Base-by-base conservation (phyloP, 53 echinoderm and acorn worm species). In the Astropecten irregularis region DNA sequence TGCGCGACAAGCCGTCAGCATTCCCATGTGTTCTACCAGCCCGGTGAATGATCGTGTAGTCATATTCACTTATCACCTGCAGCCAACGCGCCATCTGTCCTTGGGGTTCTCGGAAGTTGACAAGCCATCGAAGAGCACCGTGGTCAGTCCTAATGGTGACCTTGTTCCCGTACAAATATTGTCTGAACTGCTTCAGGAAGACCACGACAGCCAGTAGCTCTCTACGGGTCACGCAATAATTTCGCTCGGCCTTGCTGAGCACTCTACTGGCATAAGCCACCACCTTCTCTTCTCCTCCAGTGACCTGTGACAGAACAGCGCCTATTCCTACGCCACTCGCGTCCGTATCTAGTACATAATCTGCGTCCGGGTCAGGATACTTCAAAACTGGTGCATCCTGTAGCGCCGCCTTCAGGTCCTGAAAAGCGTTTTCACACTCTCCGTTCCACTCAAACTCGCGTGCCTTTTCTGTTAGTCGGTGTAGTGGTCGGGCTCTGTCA, bases 1-100 rank as follows among this genome's bases (percentile, higher is more conserved):
- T 60, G 19, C 81, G 20, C 11, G 81, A 81, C 27, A 81, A 44
- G 16, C 59, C 81, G 20, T 81, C 81, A 3, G 81, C 81, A 42
- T 81, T 63, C 5, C 42, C 64, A 46, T 81, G 61, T 9, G 31
- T 20, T 6, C 64, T 19, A 36, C 81, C 81, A 35, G 81, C 40
- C 25, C 69, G 13, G 42, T 69, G 69, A 11, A 68, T 27, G 21
- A 68, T 42, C 9, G 40, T 68, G 46, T 3, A 42, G 42, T 68
- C 68, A 68, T 40, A 44, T 18, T 54, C 54, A 21, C 54, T 21
- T 8, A 54, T 16, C 54, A 54, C 54, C 54, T 54, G n/a, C 54
- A 54, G 18, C 54, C 54, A 54, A 4, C 54, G 9, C 16, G 54
- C 54, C 54, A 54, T 54, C 19, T 54, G 54, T 18, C 54, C 54